Conservation (phyloP, 2,888 invertebrate species). For the Nephrotoma flavescens region DNA sequence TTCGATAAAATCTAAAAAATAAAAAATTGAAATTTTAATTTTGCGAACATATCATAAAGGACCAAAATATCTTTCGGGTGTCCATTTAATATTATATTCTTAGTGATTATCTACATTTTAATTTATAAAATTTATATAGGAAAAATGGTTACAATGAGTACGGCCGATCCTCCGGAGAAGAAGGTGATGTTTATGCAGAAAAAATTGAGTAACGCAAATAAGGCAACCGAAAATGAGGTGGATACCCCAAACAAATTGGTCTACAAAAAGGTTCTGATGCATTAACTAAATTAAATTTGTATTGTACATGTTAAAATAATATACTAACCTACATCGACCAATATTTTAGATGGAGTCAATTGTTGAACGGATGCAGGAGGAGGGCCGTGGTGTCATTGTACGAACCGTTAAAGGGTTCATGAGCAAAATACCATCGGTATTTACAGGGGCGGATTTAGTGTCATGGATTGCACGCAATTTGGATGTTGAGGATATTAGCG, state of each 20-base stretch:
- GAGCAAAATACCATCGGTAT: constrained; percentile 94
- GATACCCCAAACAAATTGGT: constrained; percentile 81
- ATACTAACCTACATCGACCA: not conserved
- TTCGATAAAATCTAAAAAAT: not conserved
- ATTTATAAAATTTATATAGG: too few relatives aligned
- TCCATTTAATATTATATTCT: not conserved
- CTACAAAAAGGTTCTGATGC: constrained; percentile 58
- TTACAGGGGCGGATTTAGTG: constrained; percentile 78
- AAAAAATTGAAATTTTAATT: not conserved
- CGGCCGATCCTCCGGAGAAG: constrained; percentile 14
- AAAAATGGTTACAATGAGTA: constrained; percentile 33
- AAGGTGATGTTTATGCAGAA: constrained; percentile 6
- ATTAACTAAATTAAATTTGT: constrained; percentile 21
- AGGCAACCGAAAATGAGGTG: constrained; percentile 32
- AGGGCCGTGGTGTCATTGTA: constrained; percentile 84
- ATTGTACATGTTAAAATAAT: not conserved
- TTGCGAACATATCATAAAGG: not conserved
- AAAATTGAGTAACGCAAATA: constrained; percentile 12
- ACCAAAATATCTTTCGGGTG: not conserved
- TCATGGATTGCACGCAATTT: constrained; percentile 89
- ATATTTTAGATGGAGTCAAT: constrained; percentile 87
- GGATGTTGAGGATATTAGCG: constrained; percentile 80
- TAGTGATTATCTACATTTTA: not conserved
- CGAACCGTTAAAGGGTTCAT: constrained; percentile 97
- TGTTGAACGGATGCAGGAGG: constrained; percentile 92